Evolutionary conservation across 2,888 invertebrate genomes (phyloP).

Genomic region (Hypena proboscidalis): DNA sequence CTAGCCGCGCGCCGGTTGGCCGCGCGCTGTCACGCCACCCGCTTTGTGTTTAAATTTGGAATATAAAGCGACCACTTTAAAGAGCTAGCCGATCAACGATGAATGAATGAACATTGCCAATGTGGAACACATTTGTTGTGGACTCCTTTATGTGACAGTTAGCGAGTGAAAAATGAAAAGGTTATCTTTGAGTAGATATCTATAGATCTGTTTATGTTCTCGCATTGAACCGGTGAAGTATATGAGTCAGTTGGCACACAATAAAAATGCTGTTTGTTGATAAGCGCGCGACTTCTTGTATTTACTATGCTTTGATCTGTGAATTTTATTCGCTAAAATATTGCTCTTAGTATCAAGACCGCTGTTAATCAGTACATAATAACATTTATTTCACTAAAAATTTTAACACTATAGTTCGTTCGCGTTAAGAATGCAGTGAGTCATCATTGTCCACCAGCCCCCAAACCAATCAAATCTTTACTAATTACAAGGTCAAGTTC

Average conservation of each 20-base stretch:
- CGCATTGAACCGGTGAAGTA: not conserved
- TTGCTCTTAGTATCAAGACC: not conserved
- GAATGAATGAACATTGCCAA: slow-evolving; percentile 52
- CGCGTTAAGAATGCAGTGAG: no score
- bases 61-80: slow-evolving; percentile 56
- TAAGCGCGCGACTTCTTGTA: no score
- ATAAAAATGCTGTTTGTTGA: no score
- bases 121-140: slow-evolving; percentile 24
- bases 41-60: slow-evolving; percentile 76
- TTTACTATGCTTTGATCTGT: not conserved
- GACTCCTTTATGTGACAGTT: slow-evolving; percentile 18
- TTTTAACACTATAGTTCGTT: no score
- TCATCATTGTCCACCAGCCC: no score
- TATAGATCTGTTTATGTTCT: slow-evolving; percentile 12
- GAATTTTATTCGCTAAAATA: not conserved
- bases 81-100: slow-evolving; percentile 39
- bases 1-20: slow-evolving; percentile 66
- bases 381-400: no score
- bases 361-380: no score
- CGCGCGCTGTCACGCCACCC: slow-evolving; percentile 72
- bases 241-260: slow-evolving; percentile 12
- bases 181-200: no score
- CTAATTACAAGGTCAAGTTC: no score
- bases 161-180: slow-evolving; percentile 8
- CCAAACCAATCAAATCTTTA: no score